Evolutionary conservation across 2,113 vertebrate species (phyloP).

Genomic region (Paralichthys olivaceus): DNA sequence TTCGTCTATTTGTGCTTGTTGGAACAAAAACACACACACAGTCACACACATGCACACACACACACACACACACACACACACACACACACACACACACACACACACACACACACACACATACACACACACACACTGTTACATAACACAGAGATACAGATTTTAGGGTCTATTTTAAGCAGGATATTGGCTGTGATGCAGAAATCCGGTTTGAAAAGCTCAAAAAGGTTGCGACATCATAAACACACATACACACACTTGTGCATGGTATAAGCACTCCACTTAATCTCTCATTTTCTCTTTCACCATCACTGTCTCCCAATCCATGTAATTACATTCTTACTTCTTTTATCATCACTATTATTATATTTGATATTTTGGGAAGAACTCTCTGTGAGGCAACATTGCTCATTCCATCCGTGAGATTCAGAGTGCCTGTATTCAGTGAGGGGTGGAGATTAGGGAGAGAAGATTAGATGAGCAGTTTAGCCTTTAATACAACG

Average conservation of each 20-base stretch:
- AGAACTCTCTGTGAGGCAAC: slow-evolving; percentile 3
- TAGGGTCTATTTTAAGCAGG: slow-evolving; percentile 19
- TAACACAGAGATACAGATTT: slow-evolving; percentile 35
- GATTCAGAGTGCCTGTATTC: slow-evolving; percentile 29
- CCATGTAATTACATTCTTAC: not conserved
- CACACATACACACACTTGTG: not conserved
- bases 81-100: not conserved
- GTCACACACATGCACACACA: not conserved
- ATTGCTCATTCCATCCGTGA: slow-evolving; percentile 36
- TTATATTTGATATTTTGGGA: not conserved
- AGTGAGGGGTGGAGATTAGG: slow-evolving; percentile 65
- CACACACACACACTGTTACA: slow-evolving; percentile 11
- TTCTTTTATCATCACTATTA: not conserved
- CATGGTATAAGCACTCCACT: not conserved
- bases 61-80: not conserved
- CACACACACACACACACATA: not conserved
- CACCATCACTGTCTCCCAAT: not conserved
- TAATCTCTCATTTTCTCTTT: not conserved
- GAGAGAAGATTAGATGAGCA: slow-evolving; percentile 70
- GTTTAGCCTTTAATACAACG: slow-evolving; percentile 62
- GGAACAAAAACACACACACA: slow-evolving; percentile 3
- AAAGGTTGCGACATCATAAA: not conserved
- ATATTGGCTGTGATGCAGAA: slow-evolving; percentile 39
- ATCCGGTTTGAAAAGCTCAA: slow-evolving; percentile 30
- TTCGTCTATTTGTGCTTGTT: not conserved